These are phyloP conservation scores for Hippoglossus hippoglossus DNA, from an alignment of 2,797 vertebrate species.

Conservation along the genomic window DNA sequence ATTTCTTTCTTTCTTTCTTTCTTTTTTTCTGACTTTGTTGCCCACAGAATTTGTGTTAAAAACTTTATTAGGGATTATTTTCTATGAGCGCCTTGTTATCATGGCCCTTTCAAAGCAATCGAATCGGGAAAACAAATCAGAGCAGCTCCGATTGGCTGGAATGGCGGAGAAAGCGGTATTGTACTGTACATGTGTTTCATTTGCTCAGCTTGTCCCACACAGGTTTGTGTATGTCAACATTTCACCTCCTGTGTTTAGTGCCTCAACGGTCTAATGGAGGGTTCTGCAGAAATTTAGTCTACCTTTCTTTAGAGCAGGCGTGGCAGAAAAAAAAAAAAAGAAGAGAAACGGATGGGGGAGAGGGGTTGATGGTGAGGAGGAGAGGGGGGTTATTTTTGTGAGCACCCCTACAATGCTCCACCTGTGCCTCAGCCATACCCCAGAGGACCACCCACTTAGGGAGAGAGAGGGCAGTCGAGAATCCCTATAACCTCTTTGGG, in stretches of 20 bases:
- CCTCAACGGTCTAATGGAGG: conserved; percentile 72
- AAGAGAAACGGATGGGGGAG: conserved; percentile 39
- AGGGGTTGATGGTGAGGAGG: conserved; percentile 67
- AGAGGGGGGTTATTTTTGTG: conserved; percentile 81
- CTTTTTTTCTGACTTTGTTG: conserved; percentile 60
- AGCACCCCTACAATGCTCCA: conserved; percentile 88
- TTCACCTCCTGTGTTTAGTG: conserved; percentile 69
- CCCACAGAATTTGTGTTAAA: conserved; percentile 16
- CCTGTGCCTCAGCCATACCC: conserved; percentile 88
- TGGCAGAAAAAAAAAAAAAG: conserved; percentile 35
- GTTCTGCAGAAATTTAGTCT: conserved; percentile 75
- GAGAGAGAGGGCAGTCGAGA: conserved; percentile 82
- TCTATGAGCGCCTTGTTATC: conserved; percentile 19
- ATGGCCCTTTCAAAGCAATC: conserved; percentile 6
- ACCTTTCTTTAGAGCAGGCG: conserved; percentile 78
- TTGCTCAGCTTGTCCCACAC: conserved; percentile 41
- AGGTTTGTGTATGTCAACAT: conserved; percentile 66
- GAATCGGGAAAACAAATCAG: conserved; percentile 3
- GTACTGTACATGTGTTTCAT: conserved; percentile 22
- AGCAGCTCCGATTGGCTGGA: conserved; percentile 13
- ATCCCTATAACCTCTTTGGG: conserved; percentile 89
- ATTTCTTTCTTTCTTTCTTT: conserved; percentile 22
- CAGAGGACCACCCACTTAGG: conserved; percentile 89
- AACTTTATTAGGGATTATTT: conserved; percentile 17
- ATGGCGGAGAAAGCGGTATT: conserved; percentile 19